A percentile compares a stretch with the other conserved stretches of the same genome.
Evolutionary conservation across 2,113 vertebrate genomes (phyloP).

Genomic region (Corythoichthys haematopterus): DNA sequence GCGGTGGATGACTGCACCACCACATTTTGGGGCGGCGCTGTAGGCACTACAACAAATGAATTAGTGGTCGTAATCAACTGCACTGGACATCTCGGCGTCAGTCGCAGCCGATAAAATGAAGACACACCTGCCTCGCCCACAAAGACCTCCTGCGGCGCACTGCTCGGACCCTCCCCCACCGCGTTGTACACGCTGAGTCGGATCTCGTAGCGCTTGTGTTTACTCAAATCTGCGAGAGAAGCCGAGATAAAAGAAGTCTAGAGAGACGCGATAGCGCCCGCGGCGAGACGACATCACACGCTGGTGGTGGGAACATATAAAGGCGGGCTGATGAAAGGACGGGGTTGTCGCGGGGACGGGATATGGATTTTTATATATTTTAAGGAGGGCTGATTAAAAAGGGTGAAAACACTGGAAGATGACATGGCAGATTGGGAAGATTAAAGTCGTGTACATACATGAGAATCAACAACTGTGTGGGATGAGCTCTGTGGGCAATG

Average conservation of each 20-base stretch:
- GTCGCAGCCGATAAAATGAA: neutral
- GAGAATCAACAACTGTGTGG: constrained; percentile 26
- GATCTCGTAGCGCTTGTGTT: constrained; percentile 94
- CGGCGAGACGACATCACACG: constrained; percentile 38
- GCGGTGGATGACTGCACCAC: constrained; percentile 81
- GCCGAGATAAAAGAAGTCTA: constrained; percentile 39
- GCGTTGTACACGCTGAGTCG: constrained; percentile 93
- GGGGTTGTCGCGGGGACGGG: constrained; percentile 35
- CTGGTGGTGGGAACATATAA: constrained; percentile 22
- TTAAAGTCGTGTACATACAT: constrained; percentile 36
- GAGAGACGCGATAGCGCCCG: constrained; percentile 30
- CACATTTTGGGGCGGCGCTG: constrained; percentile 81
- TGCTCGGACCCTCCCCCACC: constrained; percentile 87
- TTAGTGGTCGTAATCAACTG: too few species aligned
- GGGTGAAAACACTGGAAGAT: constrained; percentile 28
- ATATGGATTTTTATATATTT: constrained; percentile 16
- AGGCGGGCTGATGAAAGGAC: constrained; percentile 39
- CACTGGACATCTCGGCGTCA: too few species aligned
- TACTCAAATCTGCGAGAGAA: constrained; percentile 81
- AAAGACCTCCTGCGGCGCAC: constrained; percentile 91
- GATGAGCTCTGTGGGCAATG: constrained; percentile 30
- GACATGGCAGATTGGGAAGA: constrained; percentile 37
- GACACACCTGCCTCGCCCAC: constrained; percentile 92
- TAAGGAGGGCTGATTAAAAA: constrained; percentile 39
- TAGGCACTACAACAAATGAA: constrained; percentile 76